Base-by-base conservation (phyloP, 2,888 invertebrate genomes). In the Girardia tigrina region DNA sequence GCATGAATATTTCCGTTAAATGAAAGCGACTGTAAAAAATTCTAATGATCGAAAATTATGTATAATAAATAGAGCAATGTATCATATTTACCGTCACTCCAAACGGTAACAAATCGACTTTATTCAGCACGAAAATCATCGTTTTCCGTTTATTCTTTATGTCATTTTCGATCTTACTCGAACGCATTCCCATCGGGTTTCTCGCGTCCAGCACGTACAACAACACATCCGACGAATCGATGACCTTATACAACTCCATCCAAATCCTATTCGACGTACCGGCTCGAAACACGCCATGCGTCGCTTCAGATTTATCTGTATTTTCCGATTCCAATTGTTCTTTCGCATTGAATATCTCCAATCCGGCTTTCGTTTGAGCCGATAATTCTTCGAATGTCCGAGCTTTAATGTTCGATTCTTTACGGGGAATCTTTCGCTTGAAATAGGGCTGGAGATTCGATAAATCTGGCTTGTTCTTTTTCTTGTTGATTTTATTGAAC, bases 191-290 rank as follows among this genome's bases (percentile, higher is more conserved):
- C 87, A 91, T 88, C 0, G 98, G 98, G 86, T 99, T 95, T 78
- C 98, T 88, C 0, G 95, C 95, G 87, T 99, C 98, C 77, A 99
- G 86, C 1, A 98, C 90, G 82, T 97, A 94, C 28, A 98, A 85
- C 20, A 99, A 85, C 1, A 99, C 94, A 87, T 99, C 98, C 0
- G 97, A 94, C 0, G 97, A 94, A 84, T 99, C 98, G 75, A 99
- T 26, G 75, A 97, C 98, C 88, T 99, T 99, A 83, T 97, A 94
- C 70, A 99, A 85, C 83, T 99, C 98, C 86, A 93, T 94, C 98
- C 98, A 99, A 81, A 99, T 94, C 79, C 98, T 88, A 85, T 88
- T 92, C 80, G 95, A 97, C 85, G 94, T 93, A 0, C 98, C 85
- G 29, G 84, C 85, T 78, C 81, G 82, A 79, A 84, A 84, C n/a